These are phyloP conservation scores for Theretra japonica DNA, from an alignment of 2,888 invertebrate species.

Conservation along the genomic window DNA sequence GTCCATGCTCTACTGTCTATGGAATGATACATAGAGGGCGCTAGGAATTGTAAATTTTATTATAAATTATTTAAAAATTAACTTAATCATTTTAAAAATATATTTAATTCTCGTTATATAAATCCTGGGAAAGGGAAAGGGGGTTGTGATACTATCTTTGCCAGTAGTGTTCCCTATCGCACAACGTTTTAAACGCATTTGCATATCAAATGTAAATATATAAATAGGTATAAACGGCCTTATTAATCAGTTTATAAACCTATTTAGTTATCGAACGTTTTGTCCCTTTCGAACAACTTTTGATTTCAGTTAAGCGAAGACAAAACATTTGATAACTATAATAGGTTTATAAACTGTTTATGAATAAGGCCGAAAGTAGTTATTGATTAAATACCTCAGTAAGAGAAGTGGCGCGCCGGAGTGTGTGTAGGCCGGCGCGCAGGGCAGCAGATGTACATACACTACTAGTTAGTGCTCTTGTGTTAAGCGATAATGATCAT, in stretches of 20 bases:
- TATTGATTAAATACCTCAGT: slow-evolving; percentile 36
- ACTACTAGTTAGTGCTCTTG: slow-evolving; percentile 42
- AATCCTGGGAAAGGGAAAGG: no score
- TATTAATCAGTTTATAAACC: no score
- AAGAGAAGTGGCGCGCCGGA: slow-evolving; percentile 9
- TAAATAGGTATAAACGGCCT: slow-evolving; percentile 48
- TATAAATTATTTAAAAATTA: background rate
- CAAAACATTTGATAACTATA: no score
- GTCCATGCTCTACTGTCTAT: no score
- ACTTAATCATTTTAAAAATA: background rate
- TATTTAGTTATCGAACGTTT: no score
- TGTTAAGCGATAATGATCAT: slow-evolving; percentile 55
- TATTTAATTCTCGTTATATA: no score
- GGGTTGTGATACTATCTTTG: background rate
- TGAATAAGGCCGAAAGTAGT: no score
- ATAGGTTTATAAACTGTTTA: no score
- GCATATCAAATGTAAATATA: slow-evolving; percentile 28
- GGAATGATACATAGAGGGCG: background rate
- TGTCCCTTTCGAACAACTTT: no score
- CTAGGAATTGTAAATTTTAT: background rate
- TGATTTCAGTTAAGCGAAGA: no score
- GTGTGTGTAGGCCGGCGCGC: background rate
- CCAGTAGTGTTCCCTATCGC: slow-evolving; percentile 1
- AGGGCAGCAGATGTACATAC: slow-evolving; percentile 14
- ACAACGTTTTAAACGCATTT: slow-evolving; percentile 18